These are phyloP conservation scores for Heterodera carotae DNA, from an alignment of 1,140 invertebrate genomes.

Conservation along the genomic window DNA sequence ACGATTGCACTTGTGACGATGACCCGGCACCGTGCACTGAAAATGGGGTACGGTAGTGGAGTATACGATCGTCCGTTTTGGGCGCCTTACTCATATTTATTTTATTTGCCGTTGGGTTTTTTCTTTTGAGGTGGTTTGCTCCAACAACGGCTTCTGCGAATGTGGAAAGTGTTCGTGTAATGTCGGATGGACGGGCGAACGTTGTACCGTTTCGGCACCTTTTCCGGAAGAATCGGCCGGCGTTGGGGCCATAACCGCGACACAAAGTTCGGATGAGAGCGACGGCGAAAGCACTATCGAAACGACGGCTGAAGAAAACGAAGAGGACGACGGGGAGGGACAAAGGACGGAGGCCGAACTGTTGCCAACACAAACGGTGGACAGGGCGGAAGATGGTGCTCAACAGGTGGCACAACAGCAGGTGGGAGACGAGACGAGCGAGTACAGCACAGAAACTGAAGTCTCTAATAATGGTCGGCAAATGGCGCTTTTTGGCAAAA, in stretches of 20 bases:
- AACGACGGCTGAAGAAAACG: neutral
- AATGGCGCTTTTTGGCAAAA: no score
- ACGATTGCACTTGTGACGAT: constrained; percentile 55
- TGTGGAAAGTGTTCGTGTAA: constrained; percentile 62
- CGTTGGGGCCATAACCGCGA: neutral
- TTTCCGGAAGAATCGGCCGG: constrained; percentile 20
- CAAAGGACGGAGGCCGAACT: neutral
- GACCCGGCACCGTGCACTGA: constrained; percentile 55
- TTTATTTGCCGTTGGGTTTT: constrained; percentile 16
- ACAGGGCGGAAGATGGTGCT: constrained; percentile 5
- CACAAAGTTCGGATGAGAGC: neutral
- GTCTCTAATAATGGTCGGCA: neutral
- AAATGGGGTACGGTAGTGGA: constrained; percentile 46
- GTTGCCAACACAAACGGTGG: neutral
- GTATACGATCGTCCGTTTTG: neutral
- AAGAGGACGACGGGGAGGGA: constrained; percentile 11
- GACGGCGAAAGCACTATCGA: neutral
- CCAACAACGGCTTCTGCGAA: constrained; percentile 55
- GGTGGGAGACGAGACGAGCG: neutral
- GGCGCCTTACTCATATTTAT: neutral
- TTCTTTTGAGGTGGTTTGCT: constrained; percentile 51
- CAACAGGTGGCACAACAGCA: neutral
- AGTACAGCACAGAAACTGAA: neutral
- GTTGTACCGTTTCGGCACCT: constrained; percentile 43
- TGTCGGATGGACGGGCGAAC: constrained; percentile 59